Evolutionary conservation across 1,140 invertebrate species (phyloP).

Genomic region (Zaprionus africanus): DNA sequence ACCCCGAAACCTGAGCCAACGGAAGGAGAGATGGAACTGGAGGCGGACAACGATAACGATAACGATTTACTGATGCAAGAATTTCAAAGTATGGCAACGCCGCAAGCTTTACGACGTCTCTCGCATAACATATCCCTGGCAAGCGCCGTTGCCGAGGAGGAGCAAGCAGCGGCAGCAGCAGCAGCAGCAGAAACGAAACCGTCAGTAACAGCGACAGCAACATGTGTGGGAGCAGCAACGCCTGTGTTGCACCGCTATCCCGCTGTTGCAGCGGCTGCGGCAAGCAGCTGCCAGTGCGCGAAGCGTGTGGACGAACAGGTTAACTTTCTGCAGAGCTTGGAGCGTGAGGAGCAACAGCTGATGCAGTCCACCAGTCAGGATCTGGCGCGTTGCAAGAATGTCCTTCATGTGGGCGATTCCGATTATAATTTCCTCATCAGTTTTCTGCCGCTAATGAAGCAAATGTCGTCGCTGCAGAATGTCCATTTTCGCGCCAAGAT

Average conservation of each 20-base stretch:
- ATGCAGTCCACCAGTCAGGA: constrained; percentile 79
- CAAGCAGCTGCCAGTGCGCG: constrained; percentile 67
- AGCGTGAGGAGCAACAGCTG: constrained; percentile 75
- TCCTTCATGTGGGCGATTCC: constrained; percentile 73
- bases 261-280: constrained; percentile 54
- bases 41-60: constrained; percentile 73
- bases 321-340: constrained; percentile 67
- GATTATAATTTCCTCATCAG: constrained; percentile 81
- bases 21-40: constrained; percentile 58
- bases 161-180: constrained; percentile 13
- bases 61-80: constrained; percentile 69
- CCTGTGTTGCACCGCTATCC: background rate
- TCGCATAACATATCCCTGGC: constrained; percentile 72
- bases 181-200: background rate
- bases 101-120: constrained; percentile 68
- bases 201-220: background rate
- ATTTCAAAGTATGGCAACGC: constrained; percentile 68
- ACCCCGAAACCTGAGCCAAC: constrained; percentile 40
- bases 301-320: constrained; percentile 79
- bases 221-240: background rate
- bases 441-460: constrained; percentile 79
- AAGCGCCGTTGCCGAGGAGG: constrained; percentile 67
- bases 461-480: constrained; percentile 76
- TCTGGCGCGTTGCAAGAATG: constrained; percentile 66
- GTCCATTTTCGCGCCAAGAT: constrained; percentile 76